Conservation (phyloP, 1,140 invertebrate species). For the Diorhabda elongata region DNA sequence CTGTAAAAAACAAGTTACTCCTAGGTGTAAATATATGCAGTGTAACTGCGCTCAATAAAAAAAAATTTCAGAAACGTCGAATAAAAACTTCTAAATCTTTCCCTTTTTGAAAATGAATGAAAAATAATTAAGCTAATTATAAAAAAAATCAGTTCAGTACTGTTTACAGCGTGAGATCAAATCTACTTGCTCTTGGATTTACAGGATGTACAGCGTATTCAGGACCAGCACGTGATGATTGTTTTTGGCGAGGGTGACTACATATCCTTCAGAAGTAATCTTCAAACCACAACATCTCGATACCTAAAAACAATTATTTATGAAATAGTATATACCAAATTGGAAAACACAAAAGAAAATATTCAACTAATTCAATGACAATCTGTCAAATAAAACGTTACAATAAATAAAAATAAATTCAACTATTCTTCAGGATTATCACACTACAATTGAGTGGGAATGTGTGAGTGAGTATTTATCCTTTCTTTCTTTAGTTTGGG, state of each 20-base stretch:
- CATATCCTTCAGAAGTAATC: conserved; percentile 93
- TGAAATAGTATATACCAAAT: conserved; percentile 34
- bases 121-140: conserved; percentile 29
- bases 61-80: conserved; percentile 7
- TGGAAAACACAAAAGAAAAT: too few relatives aligned
- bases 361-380: too few relatives aligned
- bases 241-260: conserved; percentile 96
- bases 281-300: conserved; percentile 95
- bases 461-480: too few relatives aligned
- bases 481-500: too few relatives aligned
- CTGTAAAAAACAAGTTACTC: conserved; percentile 7
- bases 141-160: conserved; percentile 45
- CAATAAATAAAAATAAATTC: too few relatives aligned
- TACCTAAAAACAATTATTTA: conserved; percentile 61
- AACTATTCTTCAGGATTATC: too few relatives aligned
- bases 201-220: conserved; percentile 90
- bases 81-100: conserved; percentile 28
- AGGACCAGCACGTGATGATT: conserved; percentile 96
- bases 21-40: not conserved
- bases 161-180: conserved; percentile 45
- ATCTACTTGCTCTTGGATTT: conserved; percentile 42
- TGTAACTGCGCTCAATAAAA: not conserved
- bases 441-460: too few relatives aligned
- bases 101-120: conserved; percentile 27
- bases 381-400: too few relatives aligned